Percentiles rank a stretch among this genome's conserved stretches.
Conservation (phyloP, 2,113 vertebrate species). For the Oreochromis niloticus region DNA sequence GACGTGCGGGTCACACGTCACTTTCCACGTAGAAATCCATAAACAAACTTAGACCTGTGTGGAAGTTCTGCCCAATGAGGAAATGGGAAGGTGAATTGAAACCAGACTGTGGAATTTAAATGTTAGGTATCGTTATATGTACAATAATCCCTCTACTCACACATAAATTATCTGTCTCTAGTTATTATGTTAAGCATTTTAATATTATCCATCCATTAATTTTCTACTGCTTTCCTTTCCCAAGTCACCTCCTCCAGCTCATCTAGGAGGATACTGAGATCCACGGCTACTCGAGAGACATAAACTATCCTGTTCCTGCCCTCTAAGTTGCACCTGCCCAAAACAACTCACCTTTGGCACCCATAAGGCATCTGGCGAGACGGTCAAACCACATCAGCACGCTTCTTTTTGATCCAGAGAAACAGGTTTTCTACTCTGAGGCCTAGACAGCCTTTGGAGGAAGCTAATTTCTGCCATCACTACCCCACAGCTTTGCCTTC, state of each 20-base stretch:
- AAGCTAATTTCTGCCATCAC: background rate
- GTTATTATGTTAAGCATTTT: background rate
- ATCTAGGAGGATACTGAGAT: background rate
- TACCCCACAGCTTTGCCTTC: background rate
- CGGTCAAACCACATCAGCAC: background rate
- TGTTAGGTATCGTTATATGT: background rate
- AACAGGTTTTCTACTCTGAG: background rate
- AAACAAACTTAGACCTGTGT: background rate
- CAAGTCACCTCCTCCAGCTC: background rate
- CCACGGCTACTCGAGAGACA: background rate
- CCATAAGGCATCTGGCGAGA: background rate
- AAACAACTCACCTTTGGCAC: background rate
- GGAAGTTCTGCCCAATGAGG: background rate
- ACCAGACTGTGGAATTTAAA: background rate
- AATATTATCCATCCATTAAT: background rate
- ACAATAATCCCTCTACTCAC: background rate
- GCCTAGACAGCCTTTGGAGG: background rate
- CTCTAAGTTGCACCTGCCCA: background rate
- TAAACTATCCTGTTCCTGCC: background rate
- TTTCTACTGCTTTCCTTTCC: background rate
- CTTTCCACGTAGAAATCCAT: background rate
- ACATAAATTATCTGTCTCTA: fast-evolving
- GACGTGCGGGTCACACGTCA: background rate
- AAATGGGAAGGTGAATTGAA: background rate
- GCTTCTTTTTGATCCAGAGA: background rate